Evolutionary conservation across 2,888 invertebrate genomes (phyloP).

Genomic region (Dendrolimus houi): DNA sequence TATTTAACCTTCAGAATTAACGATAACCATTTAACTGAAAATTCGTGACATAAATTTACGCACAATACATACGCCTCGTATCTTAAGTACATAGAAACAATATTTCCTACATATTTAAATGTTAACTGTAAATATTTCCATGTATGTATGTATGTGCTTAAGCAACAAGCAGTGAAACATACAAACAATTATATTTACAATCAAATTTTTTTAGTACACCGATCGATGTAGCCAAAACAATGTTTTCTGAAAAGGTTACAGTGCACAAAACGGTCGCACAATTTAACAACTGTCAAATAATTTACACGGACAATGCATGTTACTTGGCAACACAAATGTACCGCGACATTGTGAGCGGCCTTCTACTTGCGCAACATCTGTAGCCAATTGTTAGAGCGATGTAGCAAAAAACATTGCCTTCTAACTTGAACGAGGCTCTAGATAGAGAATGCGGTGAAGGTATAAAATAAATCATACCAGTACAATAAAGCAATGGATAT

Average conservation of each 20-base stretch:
- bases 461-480: constrained; percentile 10
- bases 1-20: constrained; percentile 4
- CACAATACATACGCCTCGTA: not conserved
- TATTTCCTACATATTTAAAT: too few relatives aligned
- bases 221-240: too few relatives aligned
- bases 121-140: too few relatives aligned
- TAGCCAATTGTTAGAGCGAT: constrained; percentile 20
- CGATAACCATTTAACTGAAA: not conserved
- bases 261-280: not conserved
- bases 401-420: constrained; percentile 24
- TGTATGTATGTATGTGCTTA: too few relatives aligned
- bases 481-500: too few relatives aligned
- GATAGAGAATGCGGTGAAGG: not conserved
- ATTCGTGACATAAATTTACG: not conserved
- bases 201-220: too few relatives aligned
- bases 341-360: constrained; percentile 24
- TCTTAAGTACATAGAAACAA: too few relatives aligned
- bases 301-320: constrained; percentile 18
- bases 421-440: not conserved
- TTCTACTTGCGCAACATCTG: constrained; percentile 39
- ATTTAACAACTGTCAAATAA: constrained; percentile 24
- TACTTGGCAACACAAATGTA: constrained; percentile 15
- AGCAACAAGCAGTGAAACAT: too few relatives aligned
- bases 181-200: too few relatives aligned
- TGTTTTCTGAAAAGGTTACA: too few relatives aligned